Base-by-base conservation (phyloP, 53 echinoderm and acorn worm genomes). In the Astropecten irregularis region DNA sequence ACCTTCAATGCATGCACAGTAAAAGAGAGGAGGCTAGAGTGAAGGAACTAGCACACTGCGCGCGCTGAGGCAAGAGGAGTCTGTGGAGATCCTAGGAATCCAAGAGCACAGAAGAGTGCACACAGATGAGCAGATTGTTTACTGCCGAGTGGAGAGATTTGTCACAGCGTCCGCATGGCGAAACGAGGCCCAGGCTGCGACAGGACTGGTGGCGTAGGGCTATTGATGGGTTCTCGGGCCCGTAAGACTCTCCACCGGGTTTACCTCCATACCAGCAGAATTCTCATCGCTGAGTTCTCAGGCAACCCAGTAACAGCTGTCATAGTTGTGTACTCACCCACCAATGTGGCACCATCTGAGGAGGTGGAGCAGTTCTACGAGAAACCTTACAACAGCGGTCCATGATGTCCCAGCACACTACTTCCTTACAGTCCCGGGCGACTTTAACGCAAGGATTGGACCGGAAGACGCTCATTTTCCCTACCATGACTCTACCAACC, bases 1-100 rank as follows among this genome's bases (percentile, higher is more conserved):
- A 81, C 81, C n/a, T 81, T 44, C 48, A 81, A 63, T 25, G 63
- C 54, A 51, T 53, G 53, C 36, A 73, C 74, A 1, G 74, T 9
- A 18, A 49, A n/a, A n/a, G 71, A 16, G 71, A 73, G 36, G 74
- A 73, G 35, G 74, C 30, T 3, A 51, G 74, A n/a, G 26, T 28
- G 1, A 52, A 31, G n/a, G 29, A 62, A 14, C 40, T 64, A 29
- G 81, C 64, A n/a, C 50, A 73, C 21, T 73, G 73, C 33, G 50
- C 52, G 16, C n/a, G n/a, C n/a, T n/a, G 73, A 6, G 31, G 15
- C 30, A 19, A 26, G 49, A 18, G 81, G 65, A 27, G 26, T 42
- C n/a, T n/a, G n/a, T n/a, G 19, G 44, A 81, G 49, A 64, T 62
- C 9, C 29, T 63, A 46, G 81, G 81, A 10, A 48, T 73, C 28